Evolutionary conservation across 2,797 vertebrate species (phyloP).

Genomic region (Pseudochromis fuscus): DNA sequence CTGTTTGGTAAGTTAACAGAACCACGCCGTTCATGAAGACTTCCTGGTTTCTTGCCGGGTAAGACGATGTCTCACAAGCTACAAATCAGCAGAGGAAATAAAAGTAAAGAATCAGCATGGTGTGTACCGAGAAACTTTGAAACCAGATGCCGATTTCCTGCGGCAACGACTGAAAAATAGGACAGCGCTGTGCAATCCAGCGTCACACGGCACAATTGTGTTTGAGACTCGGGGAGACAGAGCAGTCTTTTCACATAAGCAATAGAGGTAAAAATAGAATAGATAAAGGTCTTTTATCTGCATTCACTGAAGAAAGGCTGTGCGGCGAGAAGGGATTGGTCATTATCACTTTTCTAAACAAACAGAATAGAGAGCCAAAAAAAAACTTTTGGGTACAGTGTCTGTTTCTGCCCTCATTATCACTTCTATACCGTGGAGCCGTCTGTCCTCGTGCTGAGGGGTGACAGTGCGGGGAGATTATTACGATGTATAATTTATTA

Average conservation of each 20-base stretch:
- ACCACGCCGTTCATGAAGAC: background rate
- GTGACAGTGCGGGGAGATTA: background rate
- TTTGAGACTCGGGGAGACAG: conserved; percentile 19
- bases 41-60: background rate
- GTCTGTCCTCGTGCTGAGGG: background rate
- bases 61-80: background rate
- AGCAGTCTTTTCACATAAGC: conserved; percentile 20
- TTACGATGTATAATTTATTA: background rate
- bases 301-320: background rate
- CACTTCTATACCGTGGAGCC: background rate
- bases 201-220: background rate
- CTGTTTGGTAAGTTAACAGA: background rate
- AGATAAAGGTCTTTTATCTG: conserved; percentile 7
- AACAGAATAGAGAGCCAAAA: background rate
- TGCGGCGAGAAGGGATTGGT: conserved; percentile 14
- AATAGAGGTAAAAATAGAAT: conserved; percentile 38
- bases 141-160: conserved; percentile 10
- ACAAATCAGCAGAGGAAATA: background rate
- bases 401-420: conserved; percentile 24
- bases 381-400: background rate
- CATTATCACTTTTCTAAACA: conserved; percentile 27
- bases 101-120: conserved; percentile 11
- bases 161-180: conserved; percentile 17
- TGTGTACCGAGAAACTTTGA: conserved; percentile 12
- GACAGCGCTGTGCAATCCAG: background rate